phyloP scores from a whole-genome alignment of 2,888 invertebrate genomes.

The Phorcus lineatus region DNA sequence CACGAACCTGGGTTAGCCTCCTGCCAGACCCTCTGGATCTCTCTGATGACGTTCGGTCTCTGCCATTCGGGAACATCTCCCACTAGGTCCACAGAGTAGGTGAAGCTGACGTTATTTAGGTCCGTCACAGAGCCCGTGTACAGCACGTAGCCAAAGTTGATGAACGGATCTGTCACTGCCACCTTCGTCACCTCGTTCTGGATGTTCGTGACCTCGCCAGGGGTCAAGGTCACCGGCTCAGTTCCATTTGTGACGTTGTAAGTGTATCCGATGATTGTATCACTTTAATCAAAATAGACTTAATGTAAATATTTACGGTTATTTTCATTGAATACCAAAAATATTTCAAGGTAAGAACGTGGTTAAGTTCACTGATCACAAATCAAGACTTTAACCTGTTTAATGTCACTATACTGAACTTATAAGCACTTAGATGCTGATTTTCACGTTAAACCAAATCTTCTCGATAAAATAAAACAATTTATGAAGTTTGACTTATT shows the following conservation, averaged over 20 bases:
- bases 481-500: too few relatives aligned
- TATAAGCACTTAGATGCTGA: too few relatives aligned
- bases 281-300: not conserved
- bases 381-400: too few relatives aligned
- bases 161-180: not conserved
- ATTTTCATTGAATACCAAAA: too few relatives aligned
- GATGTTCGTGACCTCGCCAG: not conserved
- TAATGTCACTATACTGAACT: too few relatives aligned
- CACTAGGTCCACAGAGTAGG: not conserved
- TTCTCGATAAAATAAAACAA: too few relatives aligned
- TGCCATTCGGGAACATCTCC: not conserved
- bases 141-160: not conserved
- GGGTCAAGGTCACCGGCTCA: not conserved
- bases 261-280: not conserved
- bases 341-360: too few relatives aligned
- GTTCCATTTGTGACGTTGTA: slow-evolving; percentile 10
- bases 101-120: not conserved
- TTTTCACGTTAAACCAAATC: too few relatives aligned
- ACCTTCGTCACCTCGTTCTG: not conserved
- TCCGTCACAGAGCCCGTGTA: not conserved
- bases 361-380: too few relatives aligned
- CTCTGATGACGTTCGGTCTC: not conserved
- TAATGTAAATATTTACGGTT: too few relatives aligned
- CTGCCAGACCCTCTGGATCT: not conserved
- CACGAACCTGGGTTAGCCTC: not conserved